Evolutionary conservation across 2,888 invertebrate species (phyloP).

Genomic region (Chaetoderma sp.): DNA sequence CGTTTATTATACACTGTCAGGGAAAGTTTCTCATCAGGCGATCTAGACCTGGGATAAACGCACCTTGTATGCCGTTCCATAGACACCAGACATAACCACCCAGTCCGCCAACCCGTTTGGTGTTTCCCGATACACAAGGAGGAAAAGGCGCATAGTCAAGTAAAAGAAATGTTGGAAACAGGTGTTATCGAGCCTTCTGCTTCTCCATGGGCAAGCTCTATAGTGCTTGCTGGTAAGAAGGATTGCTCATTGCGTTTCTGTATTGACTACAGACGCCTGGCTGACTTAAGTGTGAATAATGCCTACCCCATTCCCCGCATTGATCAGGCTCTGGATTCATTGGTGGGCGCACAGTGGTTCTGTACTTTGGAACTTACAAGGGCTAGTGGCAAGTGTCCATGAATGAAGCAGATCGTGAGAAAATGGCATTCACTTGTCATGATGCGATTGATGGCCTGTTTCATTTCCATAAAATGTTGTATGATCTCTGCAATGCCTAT

Average conservation of each 20-base stretch:
- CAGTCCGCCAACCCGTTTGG: too few species aligned
- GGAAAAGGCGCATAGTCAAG: too few species aligned
- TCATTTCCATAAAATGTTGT: neutral
- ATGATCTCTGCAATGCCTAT: neutral
- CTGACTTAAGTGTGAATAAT: neutral
- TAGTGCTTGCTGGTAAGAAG: slow-evolving; percentile 33
- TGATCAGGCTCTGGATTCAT: neutral
- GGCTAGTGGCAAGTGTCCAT: neutral
- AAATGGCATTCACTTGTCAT: neutral
- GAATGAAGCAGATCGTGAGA: neutral
- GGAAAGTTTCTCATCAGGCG: too few species aligned
- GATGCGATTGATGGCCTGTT: too few species aligned
- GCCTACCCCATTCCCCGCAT: neutral
- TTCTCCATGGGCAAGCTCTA: slow-evolving; percentile 31
- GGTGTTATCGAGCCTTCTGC: slow-evolving; percentile 34
- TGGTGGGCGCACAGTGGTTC: neutral
- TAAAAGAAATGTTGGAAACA: slow-evolving; percentile 27
- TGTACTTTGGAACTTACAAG: neutral
- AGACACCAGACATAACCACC: too few species aligned
- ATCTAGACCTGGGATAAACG: too few species aligned
- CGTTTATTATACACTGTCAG: too few species aligned
- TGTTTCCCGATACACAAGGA: too few species aligned
- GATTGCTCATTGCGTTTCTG: slow-evolving; percentile 18
- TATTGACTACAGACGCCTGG: neutral
- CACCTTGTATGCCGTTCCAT: too few species aligned